Evolutionary conservation across 2,888 invertebrate species (phyloP).

Genomic region (Balanococcus diminutus): DNA sequence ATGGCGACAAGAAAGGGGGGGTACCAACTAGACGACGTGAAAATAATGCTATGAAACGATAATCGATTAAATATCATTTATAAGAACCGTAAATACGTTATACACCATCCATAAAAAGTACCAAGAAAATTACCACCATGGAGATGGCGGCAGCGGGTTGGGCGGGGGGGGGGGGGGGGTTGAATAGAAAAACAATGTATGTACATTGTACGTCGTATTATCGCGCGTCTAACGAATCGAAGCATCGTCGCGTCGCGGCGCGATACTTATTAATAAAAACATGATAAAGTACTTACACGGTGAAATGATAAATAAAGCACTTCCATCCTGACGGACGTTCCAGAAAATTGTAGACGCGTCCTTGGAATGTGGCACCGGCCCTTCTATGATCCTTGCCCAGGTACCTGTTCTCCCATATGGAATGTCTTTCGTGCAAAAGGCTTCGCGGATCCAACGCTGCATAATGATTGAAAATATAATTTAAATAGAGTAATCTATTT

Average conservation of each 20-base stretch:
- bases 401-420: conserved; percentile 65
- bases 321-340: conserved; percentile 83
- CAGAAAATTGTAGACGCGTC: conserved; percentile 81
- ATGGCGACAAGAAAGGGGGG: too few relatives aligned
- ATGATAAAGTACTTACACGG: conserved; percentile 70
- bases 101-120: too few relatives aligned
- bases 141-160: neutral
- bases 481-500: too few relatives aligned
- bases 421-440: conserved; percentile 59
- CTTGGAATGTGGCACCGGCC: conserved; percentile 74
- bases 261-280: neutral
- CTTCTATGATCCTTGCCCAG: conserved; percentile 70
- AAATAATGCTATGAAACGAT: too few relatives aligned
- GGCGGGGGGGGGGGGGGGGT: neutral
- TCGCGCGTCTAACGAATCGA: neutral
- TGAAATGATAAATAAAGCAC: conserved; percentile 81
- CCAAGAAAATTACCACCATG: too few relatives aligned
- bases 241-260: neutral
- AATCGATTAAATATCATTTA: too few relatives aligned
- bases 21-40: too few relatives aligned
- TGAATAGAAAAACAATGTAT: neutral
- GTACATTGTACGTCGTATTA: neutral
- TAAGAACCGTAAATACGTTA: too few relatives aligned
- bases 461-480: too few relatives aligned
- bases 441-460: conserved; percentile 60